These are phyloP conservation scores for Rhagoletis zephyria DNA, from an alignment of 1,140 invertebrate species.

Conservation along the genomic window DNA sequence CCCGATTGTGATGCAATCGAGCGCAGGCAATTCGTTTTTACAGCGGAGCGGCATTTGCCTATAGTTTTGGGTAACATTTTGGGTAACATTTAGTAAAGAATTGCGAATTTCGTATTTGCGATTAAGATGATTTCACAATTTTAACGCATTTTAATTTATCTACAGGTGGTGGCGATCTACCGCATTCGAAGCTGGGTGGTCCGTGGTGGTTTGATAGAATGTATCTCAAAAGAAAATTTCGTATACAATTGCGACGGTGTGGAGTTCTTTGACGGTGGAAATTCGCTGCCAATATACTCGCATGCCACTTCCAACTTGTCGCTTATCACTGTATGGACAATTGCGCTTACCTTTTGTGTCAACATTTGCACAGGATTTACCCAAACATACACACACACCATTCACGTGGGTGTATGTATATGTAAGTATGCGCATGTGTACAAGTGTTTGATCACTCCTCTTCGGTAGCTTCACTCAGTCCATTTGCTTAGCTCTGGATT, in stretches of 20 bases:
- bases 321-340: slow-evolving; percentile 6
- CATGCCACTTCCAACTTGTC: neutral
- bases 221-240: too few species aligned
- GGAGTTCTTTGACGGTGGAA: neutral
- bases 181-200: slow-evolving; percentile 6
- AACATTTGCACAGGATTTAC: neutral
- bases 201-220: neutral
- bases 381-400: neutral
- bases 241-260: too few species aligned
- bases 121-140: slow-evolving; percentile 15
- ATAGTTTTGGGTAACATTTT: too few species aligned
- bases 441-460: slow-evolving; percentile 1
- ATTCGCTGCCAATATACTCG: neutral
- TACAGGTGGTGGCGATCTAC: slow-evolving; percentile 2
- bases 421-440: neutral
- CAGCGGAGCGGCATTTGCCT: too few species aligned
- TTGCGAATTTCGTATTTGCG: neutral
- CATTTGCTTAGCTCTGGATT: neutral
- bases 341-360: neutral
- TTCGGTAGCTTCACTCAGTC: neutral
- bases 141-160: slow-evolving; percentile 23
- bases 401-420: too few species aligned
- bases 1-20: slow-evolving; percentile 23
- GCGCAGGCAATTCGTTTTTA: slow-evolving; percentile 19
- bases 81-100: neutral